Base-by-base conservation (phyloP, 2,113 vertebrate species). In the Channa maculata region DNA sequence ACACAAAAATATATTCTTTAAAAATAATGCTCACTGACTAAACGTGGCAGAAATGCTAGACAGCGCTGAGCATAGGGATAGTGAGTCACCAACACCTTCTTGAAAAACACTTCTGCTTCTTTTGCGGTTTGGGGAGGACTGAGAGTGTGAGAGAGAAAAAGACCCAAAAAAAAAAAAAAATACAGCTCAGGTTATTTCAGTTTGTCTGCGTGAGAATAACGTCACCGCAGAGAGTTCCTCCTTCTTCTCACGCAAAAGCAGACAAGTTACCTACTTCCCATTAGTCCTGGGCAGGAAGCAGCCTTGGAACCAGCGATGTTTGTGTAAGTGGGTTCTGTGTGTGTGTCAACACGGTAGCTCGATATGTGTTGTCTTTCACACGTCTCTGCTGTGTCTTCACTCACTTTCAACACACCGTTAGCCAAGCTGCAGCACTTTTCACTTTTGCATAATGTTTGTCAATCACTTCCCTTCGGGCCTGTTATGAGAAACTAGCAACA, bases 201-300 rank as follows among this genome's bases (percentile, higher is more conserved):
- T 73, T 76, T 80, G 74, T 80, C 86, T 83, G 83, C 66, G 75
- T 89, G 91, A 89, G 81, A 81, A 74, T 89, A 72, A 91, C 88
- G 86, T 93, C 91, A 92, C 78, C 6, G 2, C 49, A 37, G 49
- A 14, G 0, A 89, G 69, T 94, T 94, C 93, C 92, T 50, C 54
- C 54, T 94, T 93, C 50, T 90, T 93, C 86, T 86, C 94, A 94
- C 92, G 92, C 90, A 36, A 88, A 89, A 71, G 74, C 24, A 61
- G 59, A 61, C 66, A 34, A 74, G 41, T 6, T 58, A 49, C 55
- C 71, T 2, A 52, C 74, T 85, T 91, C 86, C 81, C 79, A 63
- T 48, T 49, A 34, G 57, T 38, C 5, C 57, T 5, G n/a, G 59
- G 58, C 43, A 71, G 79, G 70, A 77, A 87, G 48, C 4, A 36